Conservation (phyloP, 2,113 vertebrate genomes). For the western clawed frog (Xenopus tropicalis) region DNA sequence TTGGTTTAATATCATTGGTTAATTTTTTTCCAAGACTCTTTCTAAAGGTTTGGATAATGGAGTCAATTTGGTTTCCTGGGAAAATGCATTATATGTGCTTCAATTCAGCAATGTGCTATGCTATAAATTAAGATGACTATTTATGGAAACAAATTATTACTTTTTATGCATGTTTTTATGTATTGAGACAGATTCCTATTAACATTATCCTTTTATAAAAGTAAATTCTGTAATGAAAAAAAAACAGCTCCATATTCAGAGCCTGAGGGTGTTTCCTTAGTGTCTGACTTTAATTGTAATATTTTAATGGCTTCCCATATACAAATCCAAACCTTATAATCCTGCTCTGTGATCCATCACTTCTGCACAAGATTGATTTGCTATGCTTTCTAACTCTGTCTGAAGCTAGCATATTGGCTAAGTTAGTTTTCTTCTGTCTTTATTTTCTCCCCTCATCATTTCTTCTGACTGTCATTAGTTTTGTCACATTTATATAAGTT, state of each 20-base stretch:
- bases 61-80: too few species aligned
- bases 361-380: constrained; percentile 50
- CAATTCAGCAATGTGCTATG: too few species aligned
- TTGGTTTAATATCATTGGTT: too few species aligned
- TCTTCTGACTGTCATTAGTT: constrained; percentile 28
- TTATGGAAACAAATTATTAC: constrained; percentile 32
- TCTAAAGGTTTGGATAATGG: too few species aligned
- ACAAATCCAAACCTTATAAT: constrained; percentile 54
- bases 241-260: constrained; percentile 51
- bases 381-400: constrained; percentile 39
- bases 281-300: constrained; percentile 50
- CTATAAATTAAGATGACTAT: constrained; percentile 12
- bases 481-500: constrained; percentile 41
- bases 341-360: constrained; percentile 52
- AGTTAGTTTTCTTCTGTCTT: constrained; percentile 10
- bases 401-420: constrained; percentile 26
- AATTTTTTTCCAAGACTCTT: too few species aligned
- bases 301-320: constrained; percentile 57
- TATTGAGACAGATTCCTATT: constrained; percentile 33
- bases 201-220: constrained; percentile 35
- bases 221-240: constrained; percentile 45
- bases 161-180: constrained; percentile 17
- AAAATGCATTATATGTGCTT: too few species aligned
- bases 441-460: constrained; percentile 6
- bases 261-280: constrained; percentile 46